These are phyloP conservation scores for Psylliodes chrysocephalus DNA, from an alignment of 2,888 invertebrate genomes.

Conservation along the genomic window DNA sequence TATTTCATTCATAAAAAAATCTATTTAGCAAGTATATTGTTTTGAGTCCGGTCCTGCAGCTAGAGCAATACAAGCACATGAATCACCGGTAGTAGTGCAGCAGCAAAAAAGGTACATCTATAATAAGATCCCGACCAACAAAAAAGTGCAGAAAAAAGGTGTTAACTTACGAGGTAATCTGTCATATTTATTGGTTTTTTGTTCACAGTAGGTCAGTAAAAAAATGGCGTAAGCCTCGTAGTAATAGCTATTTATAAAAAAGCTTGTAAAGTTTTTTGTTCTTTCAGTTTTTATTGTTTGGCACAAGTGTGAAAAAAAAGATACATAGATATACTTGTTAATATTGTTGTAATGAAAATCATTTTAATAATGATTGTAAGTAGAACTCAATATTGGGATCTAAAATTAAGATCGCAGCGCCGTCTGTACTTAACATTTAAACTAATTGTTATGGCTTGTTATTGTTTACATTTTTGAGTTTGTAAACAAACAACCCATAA, in stretches of 20 bases:
- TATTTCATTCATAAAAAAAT: no score
- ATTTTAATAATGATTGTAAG: no score
- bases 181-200: conserved; percentile 21
- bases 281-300: neutral
- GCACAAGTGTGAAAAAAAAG: neutral
- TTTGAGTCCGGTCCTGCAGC: neutral
- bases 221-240: conserved; percentile 26
- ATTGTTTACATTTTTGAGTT: no score
- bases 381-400: no score
- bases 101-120: conserved; percentile 13
- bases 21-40: no score
- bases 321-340: no score
- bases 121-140: conserved; percentile 6
- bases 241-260: conserved; percentile 7
- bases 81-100: neutral
- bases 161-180: conserved; percentile 26
- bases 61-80: neutral
- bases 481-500: no score
- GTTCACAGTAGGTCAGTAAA: conserved; percentile 3
- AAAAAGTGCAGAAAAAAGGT: conserved; percentile 28
- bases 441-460: no score
- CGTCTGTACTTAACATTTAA: no score
- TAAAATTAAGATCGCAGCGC: no score
- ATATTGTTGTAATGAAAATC: no score
- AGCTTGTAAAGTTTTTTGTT: neutral